Percentiles rank a stretch among this genome's conserved stretches.
These are phyloP conservation scores for Diabrotica balteata DNA, from an alignment of 2,888 invertebrate genomes.

Conservation along the genomic window DNA sequence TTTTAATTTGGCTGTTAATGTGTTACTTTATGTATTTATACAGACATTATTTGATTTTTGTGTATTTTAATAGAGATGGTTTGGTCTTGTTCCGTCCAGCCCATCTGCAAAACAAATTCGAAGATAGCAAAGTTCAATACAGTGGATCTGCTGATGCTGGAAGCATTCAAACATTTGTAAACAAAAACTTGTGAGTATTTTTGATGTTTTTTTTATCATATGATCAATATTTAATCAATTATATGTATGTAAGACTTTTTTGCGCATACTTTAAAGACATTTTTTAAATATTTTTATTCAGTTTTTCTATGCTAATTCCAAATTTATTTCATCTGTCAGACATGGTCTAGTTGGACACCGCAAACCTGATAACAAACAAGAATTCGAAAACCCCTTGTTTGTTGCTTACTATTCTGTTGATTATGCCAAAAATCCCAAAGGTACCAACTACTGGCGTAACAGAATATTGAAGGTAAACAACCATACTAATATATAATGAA, in stretches of 20 bases:
- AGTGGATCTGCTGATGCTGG: slow-evolving; percentile 72
- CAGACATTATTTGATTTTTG: not conserved
- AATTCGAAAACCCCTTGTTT: slow-evolving; percentile 89
- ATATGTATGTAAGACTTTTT: too few relatives aligned
- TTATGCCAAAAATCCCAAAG: slow-evolving; percentile 95
- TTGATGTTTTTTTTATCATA: not conserved
- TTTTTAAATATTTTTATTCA: too few relatives aligned
- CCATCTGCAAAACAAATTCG: slow-evolving; percentile 92
- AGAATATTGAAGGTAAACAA: slow-evolving; percentile 85
- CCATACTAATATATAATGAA: too few relatives aligned
- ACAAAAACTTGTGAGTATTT: slow-evolving; percentile 81
- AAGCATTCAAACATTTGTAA: slow-evolving; percentile 83
- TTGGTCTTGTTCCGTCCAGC: slow-evolving; percentile 90
- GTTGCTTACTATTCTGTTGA: slow-evolving; percentile 94
- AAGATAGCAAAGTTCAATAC: slow-evolving; percentile 77
- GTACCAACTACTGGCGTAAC: slow-evolving; percentile 99
- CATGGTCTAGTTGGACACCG: slow-evolving; percentile 93
- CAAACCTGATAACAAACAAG: slow-evolving; percentile 80
- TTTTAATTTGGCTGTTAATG: not conserved
- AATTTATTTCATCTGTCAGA: slow-evolving; percentile 37
- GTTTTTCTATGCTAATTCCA: too few relatives aligned
- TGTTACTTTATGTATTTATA: not conserved
- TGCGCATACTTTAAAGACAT: too few relatives aligned
- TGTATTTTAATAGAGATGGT: slow-evolving; percentile 68
- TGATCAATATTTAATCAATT: too few relatives aligned